phyloP scores from a whole-genome alignment of 2,113 vertebrate species.

The Lamprotornis superbus region DNA sequence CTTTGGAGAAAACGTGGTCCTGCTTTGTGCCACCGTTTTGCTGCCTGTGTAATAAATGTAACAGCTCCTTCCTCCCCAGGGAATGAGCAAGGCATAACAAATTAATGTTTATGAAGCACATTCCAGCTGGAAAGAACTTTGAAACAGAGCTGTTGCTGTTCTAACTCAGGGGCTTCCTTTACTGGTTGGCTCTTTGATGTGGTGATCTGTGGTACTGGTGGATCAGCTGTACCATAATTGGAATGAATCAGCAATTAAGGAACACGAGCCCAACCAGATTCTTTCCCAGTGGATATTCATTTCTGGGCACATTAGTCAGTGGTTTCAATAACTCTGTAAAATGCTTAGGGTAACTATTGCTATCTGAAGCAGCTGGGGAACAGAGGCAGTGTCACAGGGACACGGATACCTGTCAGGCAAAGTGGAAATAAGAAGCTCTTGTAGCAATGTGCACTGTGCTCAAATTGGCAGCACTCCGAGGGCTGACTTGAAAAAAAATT shows the following conservation, averaged over 20 bases:
- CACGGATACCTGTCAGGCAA: background rate
- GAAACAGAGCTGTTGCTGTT: background rate
- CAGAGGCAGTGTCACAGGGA: background rate
- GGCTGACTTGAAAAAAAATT: background rate
- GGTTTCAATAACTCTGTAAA: slow-evolving; percentile 8
- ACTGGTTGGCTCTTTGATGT: slow-evolving; percentile 44
- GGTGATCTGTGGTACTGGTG: background rate
- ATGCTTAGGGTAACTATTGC: background rate
- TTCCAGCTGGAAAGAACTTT: background rate
- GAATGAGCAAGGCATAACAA: background rate
- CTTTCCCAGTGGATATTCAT: background rate
- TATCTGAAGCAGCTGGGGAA: background rate
- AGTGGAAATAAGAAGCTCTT: slow-evolving; percentile 12
- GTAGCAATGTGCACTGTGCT: background rate
- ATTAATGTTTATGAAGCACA: slow-evolving; percentile 18
- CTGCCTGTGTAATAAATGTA: background rate
- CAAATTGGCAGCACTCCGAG: background rate
- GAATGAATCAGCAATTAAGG: slow-evolving; percentile 56
- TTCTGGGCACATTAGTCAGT: slow-evolving; percentile 14
- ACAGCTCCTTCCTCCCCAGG: slow-evolving; percentile 1
- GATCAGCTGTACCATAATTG: slow-evolving; percentile 45
- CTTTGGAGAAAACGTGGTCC: background rate
- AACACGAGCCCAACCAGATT: background rate
- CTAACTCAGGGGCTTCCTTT: slow-evolving; percentile 46
- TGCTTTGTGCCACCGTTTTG: background rate